Evolutionary conservation across 2,888 invertebrate species (phyloP).

Genomic region (Cataglyphis livida): DNA sequence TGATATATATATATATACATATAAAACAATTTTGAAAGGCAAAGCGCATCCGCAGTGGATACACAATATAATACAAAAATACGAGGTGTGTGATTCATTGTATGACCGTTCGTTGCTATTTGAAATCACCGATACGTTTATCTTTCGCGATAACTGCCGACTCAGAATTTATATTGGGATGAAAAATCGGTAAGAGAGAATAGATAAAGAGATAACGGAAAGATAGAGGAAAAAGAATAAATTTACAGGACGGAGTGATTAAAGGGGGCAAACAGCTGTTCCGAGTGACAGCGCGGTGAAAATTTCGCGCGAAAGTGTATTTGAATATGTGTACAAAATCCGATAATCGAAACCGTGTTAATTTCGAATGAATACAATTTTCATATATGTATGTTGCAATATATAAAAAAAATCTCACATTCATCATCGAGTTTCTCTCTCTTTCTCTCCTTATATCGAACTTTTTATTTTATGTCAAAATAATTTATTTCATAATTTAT

Average conservation of each 20-base stretch:
- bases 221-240: not conserved
- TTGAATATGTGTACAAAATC: not conserved
- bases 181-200: not conserved
- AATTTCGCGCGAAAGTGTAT: not conserved
- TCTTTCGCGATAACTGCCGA: not conserved
- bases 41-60: not conserved
- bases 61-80: not conserved
- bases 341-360: not conserved
- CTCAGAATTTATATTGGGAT: constrained; percentile 2
- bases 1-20: not conserved
- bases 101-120: not conserved
- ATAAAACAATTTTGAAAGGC: not conserved
- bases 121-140: not conserved
- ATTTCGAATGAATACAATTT: not conserved
- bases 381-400: not conserved
- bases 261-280: not conserved
- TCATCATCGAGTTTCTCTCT: not conserved
- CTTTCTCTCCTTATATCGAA: not conserved
- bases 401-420: not conserved
- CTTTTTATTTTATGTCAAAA: no score
- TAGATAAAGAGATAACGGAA: constrained; percentile 34
- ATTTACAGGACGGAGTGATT: not conserved
- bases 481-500: no score
- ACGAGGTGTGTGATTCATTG: not conserved
- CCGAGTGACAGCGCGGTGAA: not conserved